Evolutionary conservation across 2,888 invertebrate species (phyloP).

Genomic region (Bedellia somnulentella): DNA sequence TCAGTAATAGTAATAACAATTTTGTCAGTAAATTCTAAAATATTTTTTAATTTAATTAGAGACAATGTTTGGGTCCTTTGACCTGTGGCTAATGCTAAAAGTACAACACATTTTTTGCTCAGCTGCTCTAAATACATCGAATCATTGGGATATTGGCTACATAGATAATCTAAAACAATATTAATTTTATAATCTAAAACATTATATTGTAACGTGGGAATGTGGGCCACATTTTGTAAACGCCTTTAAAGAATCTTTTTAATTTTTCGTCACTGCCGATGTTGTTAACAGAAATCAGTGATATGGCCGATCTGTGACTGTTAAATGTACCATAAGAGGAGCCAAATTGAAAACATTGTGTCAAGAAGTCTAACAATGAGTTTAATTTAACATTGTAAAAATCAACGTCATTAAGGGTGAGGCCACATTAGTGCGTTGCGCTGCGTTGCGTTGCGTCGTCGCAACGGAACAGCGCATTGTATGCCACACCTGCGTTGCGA

Average conservation of each 20-base stretch:
- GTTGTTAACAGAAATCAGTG: slow-evolving; percentile 7
- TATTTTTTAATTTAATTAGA: slow-evolving; percentile 1
- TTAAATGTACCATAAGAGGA: slow-evolving; percentile 9
- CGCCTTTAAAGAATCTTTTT: slow-evolving; percentile 10
- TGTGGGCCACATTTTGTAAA: slow-evolving; percentile 7
- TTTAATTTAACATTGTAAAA: too few relatives aligned
- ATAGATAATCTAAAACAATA: slow-evolving; percentile 7
- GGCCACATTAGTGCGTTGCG: too few relatives aligned
- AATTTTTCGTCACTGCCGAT: slow-evolving; percentile 4
- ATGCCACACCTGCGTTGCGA: too few relatives aligned
- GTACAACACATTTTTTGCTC: slow-evolving; percentile 6
- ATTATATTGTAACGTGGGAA: slow-evolving; percentile 8
- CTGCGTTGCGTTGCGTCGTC: too few relatives aligned
- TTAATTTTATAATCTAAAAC: slow-evolving; percentile 9
- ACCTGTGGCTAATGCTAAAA: slow-evolving; percentile 8
- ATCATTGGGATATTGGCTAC: slow-evolving; percentile 1
- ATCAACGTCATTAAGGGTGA: too few relatives aligned
- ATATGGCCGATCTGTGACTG: slow-evolving; percentile 9
- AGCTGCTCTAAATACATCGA: neutral
- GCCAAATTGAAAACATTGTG: slow-evolving; percentile 4
- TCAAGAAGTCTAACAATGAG: slow-evolving; percentile 8
- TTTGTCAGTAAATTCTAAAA: neutral
- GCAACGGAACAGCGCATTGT: too few relatives aligned
- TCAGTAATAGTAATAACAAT: slow-evolving; percentile 1
- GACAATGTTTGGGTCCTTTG: slow-evolving; percentile 10